phyloP scores from a whole-genome alignment of 2,888 invertebrate genomes.

The Cataglyphis cursor region DNA sequence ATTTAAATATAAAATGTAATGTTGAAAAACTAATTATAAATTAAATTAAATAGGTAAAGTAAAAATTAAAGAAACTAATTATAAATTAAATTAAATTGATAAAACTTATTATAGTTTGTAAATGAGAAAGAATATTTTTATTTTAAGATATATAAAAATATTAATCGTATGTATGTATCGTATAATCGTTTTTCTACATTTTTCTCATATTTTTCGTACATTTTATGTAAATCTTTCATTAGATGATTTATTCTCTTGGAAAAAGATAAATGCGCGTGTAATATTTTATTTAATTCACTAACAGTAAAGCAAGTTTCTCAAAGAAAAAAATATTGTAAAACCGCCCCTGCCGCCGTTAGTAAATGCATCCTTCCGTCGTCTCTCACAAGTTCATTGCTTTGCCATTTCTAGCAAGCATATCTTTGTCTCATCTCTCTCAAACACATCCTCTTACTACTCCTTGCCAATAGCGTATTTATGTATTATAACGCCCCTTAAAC shows the following conservation, averaged over 20 bases:
- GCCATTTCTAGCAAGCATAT: conserved; percentile 24
- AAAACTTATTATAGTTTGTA: not conserved
- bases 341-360: not conserved
- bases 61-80: not conserved
- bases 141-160: no score
- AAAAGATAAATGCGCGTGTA: not conserved
- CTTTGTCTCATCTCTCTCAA: conserved; percentile 26
- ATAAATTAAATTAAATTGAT: not conserved
- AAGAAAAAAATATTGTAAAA: not conserved
- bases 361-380: conserved; percentile 28
- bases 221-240: not conserved
- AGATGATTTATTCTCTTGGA: not conserved
- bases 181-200: not conserved
- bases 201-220: not conserved
- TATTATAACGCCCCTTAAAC: not conserved
- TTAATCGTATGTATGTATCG: not conserved
- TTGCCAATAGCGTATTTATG: conserved; percentile 11
- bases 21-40: not conserved
- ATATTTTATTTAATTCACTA: conserved; percentile 11
- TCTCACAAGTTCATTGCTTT: conserved; percentile 17
- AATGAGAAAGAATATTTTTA: no score
- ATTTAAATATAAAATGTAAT: not conserved
- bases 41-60: not conserved
- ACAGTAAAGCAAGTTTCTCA: not conserved
- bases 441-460: conserved; percentile 1